A percentile compares a stretch with the other conserved stretches of the same genome.
Conservation (phyloP, 2,113 vertebrate genomes). For the Bettongia penicillata region DNA sequence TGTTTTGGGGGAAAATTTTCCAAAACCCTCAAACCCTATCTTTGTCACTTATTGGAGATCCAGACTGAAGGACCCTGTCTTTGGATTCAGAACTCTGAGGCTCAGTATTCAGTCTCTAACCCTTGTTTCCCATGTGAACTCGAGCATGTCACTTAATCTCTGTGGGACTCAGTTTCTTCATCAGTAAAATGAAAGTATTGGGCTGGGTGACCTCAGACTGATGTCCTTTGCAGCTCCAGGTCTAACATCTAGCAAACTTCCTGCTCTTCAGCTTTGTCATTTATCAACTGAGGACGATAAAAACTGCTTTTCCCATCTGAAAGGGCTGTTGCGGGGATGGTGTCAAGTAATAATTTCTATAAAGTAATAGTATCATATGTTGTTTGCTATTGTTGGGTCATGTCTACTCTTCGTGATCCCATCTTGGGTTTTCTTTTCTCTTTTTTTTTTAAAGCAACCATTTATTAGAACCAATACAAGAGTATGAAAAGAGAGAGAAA, state of each 20-base stretch:
- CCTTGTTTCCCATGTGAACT: background rate
- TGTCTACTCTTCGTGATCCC: too few species aligned
- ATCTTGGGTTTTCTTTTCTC: too few species aligned
- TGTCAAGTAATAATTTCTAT: background rate
- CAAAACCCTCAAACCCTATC: background rate
- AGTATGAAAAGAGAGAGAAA: too few species aligned
- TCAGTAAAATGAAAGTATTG: background rate
- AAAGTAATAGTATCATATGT: background rate
- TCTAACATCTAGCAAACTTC: background rate
- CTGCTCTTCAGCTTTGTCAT: background rate
- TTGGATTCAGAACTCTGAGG: background rate
- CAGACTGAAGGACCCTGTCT: background rate
- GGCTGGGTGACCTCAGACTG: background rate
- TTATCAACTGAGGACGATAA: background rate
- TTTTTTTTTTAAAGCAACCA: too few species aligned
- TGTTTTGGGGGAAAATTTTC: background rate
- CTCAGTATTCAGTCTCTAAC: background rate
- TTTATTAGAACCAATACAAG: too few species aligned
- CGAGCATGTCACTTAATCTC: background rate
- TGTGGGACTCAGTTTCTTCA: background rate
- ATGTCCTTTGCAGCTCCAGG: background rate
- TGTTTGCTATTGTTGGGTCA: too few species aligned
- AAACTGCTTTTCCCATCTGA: background rate
- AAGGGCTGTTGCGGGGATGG: background rate
- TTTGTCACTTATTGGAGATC: background rate